Base-by-base conservation (phyloP, 2,797 vertebrate species). In the Danio tinwini region DNA sequence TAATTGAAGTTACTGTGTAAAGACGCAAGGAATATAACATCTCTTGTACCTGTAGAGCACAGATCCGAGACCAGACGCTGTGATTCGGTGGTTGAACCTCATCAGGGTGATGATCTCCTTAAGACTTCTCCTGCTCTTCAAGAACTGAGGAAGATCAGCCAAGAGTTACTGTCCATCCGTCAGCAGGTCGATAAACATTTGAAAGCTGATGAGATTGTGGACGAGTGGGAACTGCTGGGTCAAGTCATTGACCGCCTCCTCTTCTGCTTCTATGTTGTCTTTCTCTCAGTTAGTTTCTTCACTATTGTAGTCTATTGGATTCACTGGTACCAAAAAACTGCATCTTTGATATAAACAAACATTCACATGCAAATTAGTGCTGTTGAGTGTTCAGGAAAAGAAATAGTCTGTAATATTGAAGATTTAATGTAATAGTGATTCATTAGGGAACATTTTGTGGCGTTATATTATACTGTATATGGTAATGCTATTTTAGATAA, bases 171-270 rank as follows among this genome's bases (percentile, higher is more conserved):
- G 8, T 62, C 9, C 37, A 71, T 78, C 37, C 76, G 17, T 6
- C 56, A 71, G 8, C 76, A 71, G 10, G 14, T 78, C 9, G 39
- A 62, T 17, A 63, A 70, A 49, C 17, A 78, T 78, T 44, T 52
- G 0, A 59, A 49, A 10, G n/a, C 29, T n/a, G 67, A 78, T 17
- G n/a, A 45, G 17, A 78, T 8, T 6, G 0, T 9, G 40, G 67
- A 78, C 1, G 67, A 78, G 13, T 78, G 76, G 76, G 10, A n/a
- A n/a, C 45, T 10, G 37, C 11, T 78, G 44, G 67, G 65, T 11
- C 29, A 78, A 16, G 47, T 78, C 65, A 71, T 78, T 14, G 76
- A 71, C 37, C 65, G 76, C 7, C 62, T 71, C 13, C 14, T 78
- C 21, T 78, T 78, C 19, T 9, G 37, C 0, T 17, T 40, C 7